Base-by-base conservation (phyloP, 2,797 vertebrate genomes). In the Onychomys torridus region DNA sequence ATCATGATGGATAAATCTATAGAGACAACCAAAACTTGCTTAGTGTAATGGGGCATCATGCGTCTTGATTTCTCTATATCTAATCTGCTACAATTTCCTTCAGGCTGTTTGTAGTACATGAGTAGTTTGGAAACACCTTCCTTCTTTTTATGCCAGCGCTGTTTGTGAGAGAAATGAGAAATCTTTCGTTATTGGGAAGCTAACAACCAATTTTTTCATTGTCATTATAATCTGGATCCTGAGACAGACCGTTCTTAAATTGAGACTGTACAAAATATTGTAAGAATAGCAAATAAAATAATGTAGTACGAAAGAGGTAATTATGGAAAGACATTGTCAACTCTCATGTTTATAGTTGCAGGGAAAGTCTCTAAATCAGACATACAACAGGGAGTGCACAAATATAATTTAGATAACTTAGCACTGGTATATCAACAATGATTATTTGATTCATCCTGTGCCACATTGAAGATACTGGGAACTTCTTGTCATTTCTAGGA, bases 11-110 rank as follows among this genome's bases (percentile, higher is more conserved):
- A 14, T 2, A 52, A 52, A 52, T 14, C 52, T 52, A 52, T 3
- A 52, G 52, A 52, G 52, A 52, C 52, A 52, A 52, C 52, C 52
- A 14, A 61, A 12, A 7, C 11, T 43, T 34, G 2, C 8, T 40
- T 16, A 8, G 76, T 49, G 10, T 34, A 1, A 34, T 5, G 4
- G 10, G 1, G 25, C n/a, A 5, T 27, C 11, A 16, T 17, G 5
- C 10, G 43, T 32, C 8, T 14, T 0, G 21, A 8, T 3, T 61
- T 52, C n/a, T 16, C 4, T 21, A 12, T 73, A 11, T 29, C 40
- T 75, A 43, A 12, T 34, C 21, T 32, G 29, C 49, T 23, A 29
- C 10, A 40, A 6, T 19, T 92, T n/a, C 32, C 29, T 34, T 23
- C 19, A 71, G 14, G 19, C 14, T 2, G 10, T 17, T 43, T 23